phyloP scores from a whole-genome alignment of 2,797 vertebrate genomes.

The Smutsia temminckii region DNA sequence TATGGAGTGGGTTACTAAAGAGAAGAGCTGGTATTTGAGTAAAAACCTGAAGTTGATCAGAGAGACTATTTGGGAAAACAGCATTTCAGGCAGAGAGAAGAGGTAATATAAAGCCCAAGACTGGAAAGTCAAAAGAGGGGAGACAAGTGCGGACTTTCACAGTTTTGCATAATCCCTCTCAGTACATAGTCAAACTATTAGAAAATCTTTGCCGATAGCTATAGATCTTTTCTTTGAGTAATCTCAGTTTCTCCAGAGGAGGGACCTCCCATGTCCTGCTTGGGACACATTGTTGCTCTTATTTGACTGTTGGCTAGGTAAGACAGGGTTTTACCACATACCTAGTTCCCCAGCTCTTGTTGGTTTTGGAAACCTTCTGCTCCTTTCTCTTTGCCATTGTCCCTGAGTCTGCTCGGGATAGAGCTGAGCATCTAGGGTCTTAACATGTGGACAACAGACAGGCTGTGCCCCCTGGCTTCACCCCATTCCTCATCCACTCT shows the following conservation, averaged over 20 bases:
- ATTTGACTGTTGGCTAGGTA: neutral
- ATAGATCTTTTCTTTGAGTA: neutral
- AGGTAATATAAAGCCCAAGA: neutral
- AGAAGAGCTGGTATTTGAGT: neutral
- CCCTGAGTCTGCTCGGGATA: neutral
- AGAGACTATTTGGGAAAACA: too few species aligned
- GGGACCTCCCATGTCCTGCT: neutral
- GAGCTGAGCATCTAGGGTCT: neutral
- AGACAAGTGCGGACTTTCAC: neutral
- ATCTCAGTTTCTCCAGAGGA: neutral
- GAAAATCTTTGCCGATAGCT: too few species aligned
- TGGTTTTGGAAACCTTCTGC: neutral
- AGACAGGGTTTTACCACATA: neutral
- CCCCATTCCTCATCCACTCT: neutral
- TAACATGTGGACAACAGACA: neutral
- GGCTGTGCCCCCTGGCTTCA: neutral
- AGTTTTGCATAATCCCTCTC: neutral
- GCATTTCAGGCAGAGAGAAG: neutral
- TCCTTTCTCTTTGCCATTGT: neutral
- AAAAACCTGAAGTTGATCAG: neutral
- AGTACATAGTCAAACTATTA: accelerated
- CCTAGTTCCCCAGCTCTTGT: neutral
- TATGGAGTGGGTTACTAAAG: neutral
- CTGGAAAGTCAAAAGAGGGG: neutral
- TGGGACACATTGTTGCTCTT: neutral